phyloP scores from a whole-genome alignment of 2,113 vertebrate species.

The Arvicanthis niloticus region DNA sequence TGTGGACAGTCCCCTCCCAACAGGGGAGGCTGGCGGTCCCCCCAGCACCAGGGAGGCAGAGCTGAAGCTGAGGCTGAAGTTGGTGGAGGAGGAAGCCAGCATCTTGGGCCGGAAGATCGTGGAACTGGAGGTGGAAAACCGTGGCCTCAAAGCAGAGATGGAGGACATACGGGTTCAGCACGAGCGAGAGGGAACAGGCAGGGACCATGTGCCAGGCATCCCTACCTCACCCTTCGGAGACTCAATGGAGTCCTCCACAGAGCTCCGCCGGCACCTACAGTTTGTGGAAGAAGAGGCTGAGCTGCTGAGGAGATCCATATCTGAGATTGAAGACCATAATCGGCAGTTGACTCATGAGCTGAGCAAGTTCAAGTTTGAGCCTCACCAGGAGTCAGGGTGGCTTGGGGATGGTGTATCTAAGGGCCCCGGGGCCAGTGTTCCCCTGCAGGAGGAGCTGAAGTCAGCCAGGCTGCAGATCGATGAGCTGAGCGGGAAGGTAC shows the following conservation, averaged over 20 bases:
- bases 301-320: conserved; percentile 95
- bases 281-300: conserved; percentile 99
- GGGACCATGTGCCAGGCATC: conserved; percentile 93
- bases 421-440: conserved; percentile 47
- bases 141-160: conserved; percentile 96
- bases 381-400: conserved; percentile 85
- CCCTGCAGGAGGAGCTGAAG: conserved; percentile 95
- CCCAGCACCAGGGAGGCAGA: conserved; percentile 97
- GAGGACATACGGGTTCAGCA: conserved; percentile 96
- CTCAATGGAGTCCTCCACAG: conserved; percentile 91
- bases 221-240: conserved; percentile 95
- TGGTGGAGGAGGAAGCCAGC: conserved; percentile 99
- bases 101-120: conserved; percentile 98
- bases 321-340: conserved; percentile 98
- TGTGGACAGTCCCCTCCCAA: conserved; percentile 94
- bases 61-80: conserved; percentile 95
- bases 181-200: conserved; percentile 92
- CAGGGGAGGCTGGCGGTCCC: conserved; percentile 93
- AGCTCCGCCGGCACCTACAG: conserved; percentile 96
- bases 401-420: conserved; percentile 79
- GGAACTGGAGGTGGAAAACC: conserved; percentile 98
- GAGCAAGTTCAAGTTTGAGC: conserved; percentile 96
- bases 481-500: conserved; percentile 95
- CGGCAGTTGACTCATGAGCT: conserved; percentile 95
- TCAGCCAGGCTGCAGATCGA: conserved; percentile 94